Evolutionary conservation across 2,113 vertebrate genomes (phyloP).

Genomic region (Melanerpes aurifrons): DNA sequence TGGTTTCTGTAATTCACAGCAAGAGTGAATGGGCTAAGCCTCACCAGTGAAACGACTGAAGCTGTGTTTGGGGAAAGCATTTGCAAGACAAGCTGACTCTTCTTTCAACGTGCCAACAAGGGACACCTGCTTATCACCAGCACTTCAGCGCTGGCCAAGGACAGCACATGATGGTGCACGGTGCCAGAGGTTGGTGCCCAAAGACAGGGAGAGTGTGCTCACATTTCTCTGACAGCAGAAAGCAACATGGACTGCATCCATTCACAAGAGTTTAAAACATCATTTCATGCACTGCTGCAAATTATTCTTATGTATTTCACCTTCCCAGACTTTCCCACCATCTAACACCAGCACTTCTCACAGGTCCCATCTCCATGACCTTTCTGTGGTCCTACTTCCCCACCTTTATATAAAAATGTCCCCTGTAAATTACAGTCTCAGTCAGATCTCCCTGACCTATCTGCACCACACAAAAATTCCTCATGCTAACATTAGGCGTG

Average conservation of each 20-base stretch:
- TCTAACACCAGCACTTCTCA: not conserved
- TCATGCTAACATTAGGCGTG: not conserved
- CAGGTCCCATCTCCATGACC: not conserved
- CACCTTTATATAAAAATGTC: not conserved
- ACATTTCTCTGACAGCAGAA: not conserved
- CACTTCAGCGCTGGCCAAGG: not conserved
- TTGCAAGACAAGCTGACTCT: not conserved
- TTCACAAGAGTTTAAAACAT: not conserved
- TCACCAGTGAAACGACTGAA: not conserved
- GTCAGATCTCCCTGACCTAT: not conserved
- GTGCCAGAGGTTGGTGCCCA: not conserved
- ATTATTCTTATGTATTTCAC: not conserved
- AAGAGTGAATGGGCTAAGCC: not conserved
- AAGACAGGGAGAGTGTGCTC: rapidly evolving
- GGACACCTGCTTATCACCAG: not conserved
- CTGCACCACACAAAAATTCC: not conserved
- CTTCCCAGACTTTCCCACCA: not conserved
- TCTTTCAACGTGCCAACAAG: not conserved
- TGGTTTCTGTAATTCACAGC: conserved; percentile 54
- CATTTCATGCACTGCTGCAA: not conserved
- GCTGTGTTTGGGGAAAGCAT: not conserved
- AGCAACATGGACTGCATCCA: not conserved
- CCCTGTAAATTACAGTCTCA: not conserved
- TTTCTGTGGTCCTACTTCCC: not conserved
- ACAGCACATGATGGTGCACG: rapidly evolving